These are phyloP conservation scores for Himantopus leucocephalus DNA, from an alignment of 2,113 vertebrate genomes.

Conservation along the genomic window DNA sequence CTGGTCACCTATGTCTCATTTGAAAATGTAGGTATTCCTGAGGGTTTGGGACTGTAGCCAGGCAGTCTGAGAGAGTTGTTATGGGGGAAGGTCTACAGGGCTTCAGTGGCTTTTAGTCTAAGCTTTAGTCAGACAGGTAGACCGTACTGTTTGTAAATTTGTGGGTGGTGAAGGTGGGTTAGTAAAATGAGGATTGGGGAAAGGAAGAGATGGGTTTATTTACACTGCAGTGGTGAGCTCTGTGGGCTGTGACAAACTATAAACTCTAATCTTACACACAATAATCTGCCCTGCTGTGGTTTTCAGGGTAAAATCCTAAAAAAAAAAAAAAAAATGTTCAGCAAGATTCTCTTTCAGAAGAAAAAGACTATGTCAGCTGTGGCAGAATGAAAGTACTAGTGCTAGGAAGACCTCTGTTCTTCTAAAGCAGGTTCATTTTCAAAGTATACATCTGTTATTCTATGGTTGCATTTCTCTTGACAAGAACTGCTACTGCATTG, in stretches of 20 bases:
- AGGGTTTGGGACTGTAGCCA: neutral
- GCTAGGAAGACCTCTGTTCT: neutral
- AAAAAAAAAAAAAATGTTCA: neutral
- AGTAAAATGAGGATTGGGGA: neutral
- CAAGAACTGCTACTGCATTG: neutral
- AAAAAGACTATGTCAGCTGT: neutral
- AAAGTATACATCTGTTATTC: neutral
- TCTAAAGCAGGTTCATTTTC: neutral
- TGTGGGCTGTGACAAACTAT: neutral
- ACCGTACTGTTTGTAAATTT: neutral
- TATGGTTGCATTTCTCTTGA: neutral
- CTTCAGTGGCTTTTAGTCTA: neutral
- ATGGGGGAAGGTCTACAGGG: neutral
- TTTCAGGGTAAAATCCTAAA: neutral
- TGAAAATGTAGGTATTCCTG: neutral
- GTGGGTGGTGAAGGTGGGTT: neutral
- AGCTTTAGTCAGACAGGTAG: neutral
- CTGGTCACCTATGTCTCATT: slow-evolving; percentile 18
- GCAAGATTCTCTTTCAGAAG: neutral
- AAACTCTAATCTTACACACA: neutral
- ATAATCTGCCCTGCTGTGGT: neutral
- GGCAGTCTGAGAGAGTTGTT: neutral
- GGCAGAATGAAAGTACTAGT: neutral
- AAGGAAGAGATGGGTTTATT: neutral
- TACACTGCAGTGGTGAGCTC: neutral